Percentiles rank a stretch among this genome's conserved stretches.
These are phyloP conservation scores for Petrosia ficiformis DNA, from an alignment of 37 sponge, comb jelly and placozoan species.

Conservation along the genomic window DNA sequence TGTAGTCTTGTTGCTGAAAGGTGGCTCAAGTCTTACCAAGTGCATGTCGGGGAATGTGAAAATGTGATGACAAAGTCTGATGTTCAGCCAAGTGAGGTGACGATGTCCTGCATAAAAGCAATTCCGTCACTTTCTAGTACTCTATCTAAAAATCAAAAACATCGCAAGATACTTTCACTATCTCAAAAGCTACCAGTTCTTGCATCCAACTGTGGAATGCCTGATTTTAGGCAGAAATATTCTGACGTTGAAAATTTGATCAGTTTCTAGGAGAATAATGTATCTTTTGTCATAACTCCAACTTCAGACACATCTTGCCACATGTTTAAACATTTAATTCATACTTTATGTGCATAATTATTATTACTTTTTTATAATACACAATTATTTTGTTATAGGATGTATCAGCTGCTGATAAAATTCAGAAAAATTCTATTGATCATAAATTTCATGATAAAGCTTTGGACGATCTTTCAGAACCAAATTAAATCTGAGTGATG, in stretches of 20 bases:
- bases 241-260: not conserved
- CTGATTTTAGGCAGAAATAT: not conserved
- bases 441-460: too few relatives aligned
- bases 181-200: conserved; percentile 1
- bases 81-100: too few relatives aligned
- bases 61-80: not conserved
- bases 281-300: not conserved
- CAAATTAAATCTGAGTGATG: too few relatives aligned
- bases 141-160: not conserved
- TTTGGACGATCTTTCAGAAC: too few relatives aligned
- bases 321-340: too few relatives aligned
- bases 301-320: too few relatives aligned
- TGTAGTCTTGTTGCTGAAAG: not conserved
- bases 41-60: not conserved
- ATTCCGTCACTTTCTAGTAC: not conserved
- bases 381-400: not conserved
- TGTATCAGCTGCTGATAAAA: not conserved
- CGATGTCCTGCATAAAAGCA: too few relatives aligned
- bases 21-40: conserved; percentile 3
- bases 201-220: not conserved
- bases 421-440: not conserved
- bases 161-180: not conserved
- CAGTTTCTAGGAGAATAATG: not conserved
- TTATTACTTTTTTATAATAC: not conserved
- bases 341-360: not conserved